Conservation (phyloP, 2,888 invertebrate species). For the Rhogogaster chlorosoma region DNA sequence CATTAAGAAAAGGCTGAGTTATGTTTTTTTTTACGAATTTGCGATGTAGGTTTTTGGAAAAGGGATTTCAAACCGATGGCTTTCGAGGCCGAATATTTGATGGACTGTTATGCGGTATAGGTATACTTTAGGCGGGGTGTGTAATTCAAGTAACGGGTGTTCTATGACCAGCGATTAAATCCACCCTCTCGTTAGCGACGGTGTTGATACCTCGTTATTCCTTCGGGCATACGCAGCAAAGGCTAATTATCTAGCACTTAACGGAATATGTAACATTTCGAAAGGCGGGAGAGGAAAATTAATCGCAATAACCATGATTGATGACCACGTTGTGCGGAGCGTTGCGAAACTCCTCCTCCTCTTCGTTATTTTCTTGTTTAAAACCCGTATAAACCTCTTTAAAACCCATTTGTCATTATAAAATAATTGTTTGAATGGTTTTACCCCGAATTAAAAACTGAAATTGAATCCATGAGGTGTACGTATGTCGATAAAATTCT, state of each 20-base stretch:
- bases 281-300: background rate
- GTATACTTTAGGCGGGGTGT: background rate
- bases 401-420: background rate
- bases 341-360: background rate
- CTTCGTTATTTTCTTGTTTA: background rate
- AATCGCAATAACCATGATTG: slow-evolving; percentile 22
- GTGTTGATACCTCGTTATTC: slow-evolving; percentile 29
- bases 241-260: slow-evolving; percentile 38
- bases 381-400: background rate
- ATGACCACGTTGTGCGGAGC: background rate
- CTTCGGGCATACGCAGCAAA: background rate
- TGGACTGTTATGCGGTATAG: background rate
- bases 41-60: background rate
- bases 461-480: background rate
- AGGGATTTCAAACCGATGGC: too few species aligned
- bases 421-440: background rate
- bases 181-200: slow-evolving; percentile 22
- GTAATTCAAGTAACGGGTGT: background rate
- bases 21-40: background rate
- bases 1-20: background rate
- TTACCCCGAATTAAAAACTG: background rate
- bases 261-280: background rate
- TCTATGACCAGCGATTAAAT: slow-evolving; percentile 12
- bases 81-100: background rate
- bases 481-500: background rate